phyloP scores from a whole-genome alignment of 2,113 vertebrate species.

The Balaeniceps rex region DNA sequence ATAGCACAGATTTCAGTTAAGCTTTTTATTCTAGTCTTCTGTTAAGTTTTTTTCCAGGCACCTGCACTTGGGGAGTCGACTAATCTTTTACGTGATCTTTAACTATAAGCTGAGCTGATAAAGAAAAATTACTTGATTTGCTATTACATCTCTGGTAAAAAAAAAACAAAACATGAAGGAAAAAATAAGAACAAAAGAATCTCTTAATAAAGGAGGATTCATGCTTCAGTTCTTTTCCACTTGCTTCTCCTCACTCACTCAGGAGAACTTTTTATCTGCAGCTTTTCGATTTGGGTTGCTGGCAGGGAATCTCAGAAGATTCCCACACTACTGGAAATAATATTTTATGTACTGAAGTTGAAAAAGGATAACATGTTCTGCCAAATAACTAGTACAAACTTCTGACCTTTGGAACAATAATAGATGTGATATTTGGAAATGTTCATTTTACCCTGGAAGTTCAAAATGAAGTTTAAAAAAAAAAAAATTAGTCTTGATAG shows the following conservation, averaged over 20 bases:
- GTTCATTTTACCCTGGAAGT: neutral
- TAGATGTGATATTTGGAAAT: neutral
- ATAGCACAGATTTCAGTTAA: fast-evolving
- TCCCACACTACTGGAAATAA: neutral
- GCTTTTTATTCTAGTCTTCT: neutral
- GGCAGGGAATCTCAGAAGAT: neutral
- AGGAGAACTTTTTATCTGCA: neutral
- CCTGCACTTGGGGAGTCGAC: neutral
- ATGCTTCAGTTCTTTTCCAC: neutral
- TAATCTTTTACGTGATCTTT: neutral
- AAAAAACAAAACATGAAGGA: neutral
- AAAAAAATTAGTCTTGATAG: neutral
- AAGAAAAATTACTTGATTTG: neutral
- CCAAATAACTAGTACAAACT: neutral
- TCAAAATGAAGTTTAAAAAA: neutral
- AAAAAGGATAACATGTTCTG: constrained; percentile 15
- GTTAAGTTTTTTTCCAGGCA: neutral
- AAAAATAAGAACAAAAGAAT: neutral
- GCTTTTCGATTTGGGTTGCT: neutral
- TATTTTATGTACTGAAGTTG: neutral
- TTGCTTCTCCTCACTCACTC: neutral
- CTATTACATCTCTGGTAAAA: neutral
- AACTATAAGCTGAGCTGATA: neutral
- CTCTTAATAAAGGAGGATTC: neutral
- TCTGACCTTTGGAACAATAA: neutral